These are phyloP conservation scores for Argya squamiceps DNA, from an alignment of 2,797 vertebrate species.

Conservation along the genomic window DNA sequence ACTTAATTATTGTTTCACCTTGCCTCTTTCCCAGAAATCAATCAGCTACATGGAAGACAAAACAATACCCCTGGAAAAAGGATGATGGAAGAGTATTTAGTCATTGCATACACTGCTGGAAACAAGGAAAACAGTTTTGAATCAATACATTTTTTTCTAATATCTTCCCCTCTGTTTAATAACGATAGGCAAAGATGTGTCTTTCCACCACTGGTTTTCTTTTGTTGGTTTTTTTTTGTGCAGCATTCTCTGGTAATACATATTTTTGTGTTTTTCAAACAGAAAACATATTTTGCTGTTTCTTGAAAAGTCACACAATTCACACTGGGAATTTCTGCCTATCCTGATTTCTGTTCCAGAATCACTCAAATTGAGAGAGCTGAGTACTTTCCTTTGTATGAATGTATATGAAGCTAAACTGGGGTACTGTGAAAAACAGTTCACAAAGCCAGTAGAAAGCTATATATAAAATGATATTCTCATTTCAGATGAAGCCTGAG, in stretches of 20 bases:
- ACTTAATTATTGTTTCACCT: conserved; percentile 37
- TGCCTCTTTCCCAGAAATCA: background rate
- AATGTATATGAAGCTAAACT: conserved; percentile 72
- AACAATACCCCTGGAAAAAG: background rate
- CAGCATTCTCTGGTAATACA: conserved; percentile 16
- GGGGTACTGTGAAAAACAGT: conserved; percentile 76
- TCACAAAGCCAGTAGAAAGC: conserved; percentile 82
- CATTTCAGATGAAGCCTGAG: conserved; percentile 76
- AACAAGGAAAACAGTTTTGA: background rate
- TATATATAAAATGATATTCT: conserved; percentile 83
- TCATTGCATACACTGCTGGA: background rate
- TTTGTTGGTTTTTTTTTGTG: background rate
- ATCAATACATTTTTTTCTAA: background rate
- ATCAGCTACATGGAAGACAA: background rate
- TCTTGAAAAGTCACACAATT: conserved; percentile 62
- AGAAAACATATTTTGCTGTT: conserved; percentile 59
- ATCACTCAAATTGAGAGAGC: conserved; percentile 56
- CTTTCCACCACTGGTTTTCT: background rate
- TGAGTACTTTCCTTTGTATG: conserved; percentile 60
- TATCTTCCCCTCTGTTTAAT: conserved; percentile 28
- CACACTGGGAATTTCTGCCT: conserved; percentile 52
- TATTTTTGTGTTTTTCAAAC: conserved; percentile 67
- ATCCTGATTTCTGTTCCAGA: conserved; percentile 70
- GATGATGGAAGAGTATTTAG: background rate
- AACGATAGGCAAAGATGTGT: conserved; percentile 19